phyloP scores from a whole-genome alignment of 1,140 invertebrate genomes.

The Achroia grisella region DNA sequence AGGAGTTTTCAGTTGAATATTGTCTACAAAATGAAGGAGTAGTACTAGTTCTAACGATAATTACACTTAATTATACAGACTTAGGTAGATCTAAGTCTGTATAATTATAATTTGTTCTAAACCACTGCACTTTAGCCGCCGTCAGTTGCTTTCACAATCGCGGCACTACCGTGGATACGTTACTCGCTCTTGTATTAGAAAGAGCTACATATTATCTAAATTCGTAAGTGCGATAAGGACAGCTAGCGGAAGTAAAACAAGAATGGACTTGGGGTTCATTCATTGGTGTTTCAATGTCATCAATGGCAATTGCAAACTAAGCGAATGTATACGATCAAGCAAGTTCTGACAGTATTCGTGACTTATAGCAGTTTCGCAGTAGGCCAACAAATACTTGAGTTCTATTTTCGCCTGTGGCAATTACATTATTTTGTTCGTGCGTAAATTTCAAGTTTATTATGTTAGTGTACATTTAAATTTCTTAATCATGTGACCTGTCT shows the following conservation, averaged over 20 bases:
- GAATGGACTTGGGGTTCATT: constrained; percentile 53
- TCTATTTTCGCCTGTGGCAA: no score
- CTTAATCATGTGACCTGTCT: no score
- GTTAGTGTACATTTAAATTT: background rate
- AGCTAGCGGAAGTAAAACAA: constrained; percentile 51
- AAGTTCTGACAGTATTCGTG: constrained; percentile 1
- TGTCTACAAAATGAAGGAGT: no score
- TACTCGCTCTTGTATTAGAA: background rate
- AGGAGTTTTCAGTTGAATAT: no score
- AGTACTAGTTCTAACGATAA: no score
- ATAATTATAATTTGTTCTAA: no score
- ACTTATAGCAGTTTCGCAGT: background rate
- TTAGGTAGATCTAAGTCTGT: no score
- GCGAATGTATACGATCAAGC: background rate
- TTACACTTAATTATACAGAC: no score
- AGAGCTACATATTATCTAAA: background rate
- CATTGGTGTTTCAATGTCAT: constrained; percentile 51
- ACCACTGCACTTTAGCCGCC: no score
- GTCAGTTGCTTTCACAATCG: constrained; percentile 3
- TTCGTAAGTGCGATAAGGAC: constrained; percentile 28
- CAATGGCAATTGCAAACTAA: constrained; percentile 23
- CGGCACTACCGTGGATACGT: background rate
- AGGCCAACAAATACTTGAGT: no score
- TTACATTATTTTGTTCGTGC: no score
- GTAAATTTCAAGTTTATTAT: background rate